Percentiles rank a stretch among this genome's conserved stretches.
phyloP scores from a whole-genome alignment of 2,113 vertebrate genomes.

The Stictonetta naevosa region DNA sequence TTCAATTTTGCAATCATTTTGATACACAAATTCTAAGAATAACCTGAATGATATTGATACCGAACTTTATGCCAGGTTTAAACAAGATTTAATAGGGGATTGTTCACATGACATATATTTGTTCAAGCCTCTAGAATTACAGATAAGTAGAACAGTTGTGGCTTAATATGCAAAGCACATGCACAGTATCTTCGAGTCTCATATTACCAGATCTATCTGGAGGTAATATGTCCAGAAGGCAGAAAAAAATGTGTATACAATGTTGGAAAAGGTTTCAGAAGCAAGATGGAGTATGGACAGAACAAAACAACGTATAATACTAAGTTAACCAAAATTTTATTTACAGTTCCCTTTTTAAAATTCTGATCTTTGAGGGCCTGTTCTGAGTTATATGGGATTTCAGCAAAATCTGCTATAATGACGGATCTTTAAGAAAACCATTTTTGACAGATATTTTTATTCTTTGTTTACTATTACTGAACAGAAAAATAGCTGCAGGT shows the following conservation, averaged over 20 bases:
- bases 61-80: neutral
- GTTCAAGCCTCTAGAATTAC: neutral
- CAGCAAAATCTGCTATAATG: neutral
- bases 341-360: neutral
- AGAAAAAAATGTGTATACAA: neutral
- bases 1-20: neutral
- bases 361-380: neutral
- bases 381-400: neutral
- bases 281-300: neutral
- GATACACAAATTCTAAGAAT: neutral
- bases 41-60: neutral
- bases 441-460: neutral
- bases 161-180: neutral
- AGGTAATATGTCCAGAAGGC: neutral
- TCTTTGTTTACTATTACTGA: neutral
- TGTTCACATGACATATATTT: neutral
- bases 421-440: neutral
- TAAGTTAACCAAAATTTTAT: neutral
- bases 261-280: neutral
- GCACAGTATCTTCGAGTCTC: neutral
- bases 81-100: neutral
- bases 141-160: neutral
- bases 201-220: neutral
- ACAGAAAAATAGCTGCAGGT: neutral
- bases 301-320: neutral